phyloP scores from a whole-genome alignment of 2,888 invertebrate species.

The Serrognathus titanus region DNA sequence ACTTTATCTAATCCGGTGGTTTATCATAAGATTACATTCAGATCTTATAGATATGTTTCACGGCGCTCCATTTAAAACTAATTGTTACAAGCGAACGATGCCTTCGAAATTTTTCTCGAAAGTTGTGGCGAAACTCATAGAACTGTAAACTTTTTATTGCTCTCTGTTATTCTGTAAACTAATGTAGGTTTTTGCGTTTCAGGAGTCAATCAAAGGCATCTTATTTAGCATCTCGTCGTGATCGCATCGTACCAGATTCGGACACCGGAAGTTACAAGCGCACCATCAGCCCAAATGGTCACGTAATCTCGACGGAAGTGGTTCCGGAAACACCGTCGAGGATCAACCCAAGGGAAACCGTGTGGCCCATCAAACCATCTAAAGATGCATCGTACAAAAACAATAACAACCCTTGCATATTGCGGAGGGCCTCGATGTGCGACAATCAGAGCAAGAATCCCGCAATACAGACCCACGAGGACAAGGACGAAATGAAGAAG shows the following conservation, averaged over 20 bases:
- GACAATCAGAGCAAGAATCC: constrained; percentile 36
- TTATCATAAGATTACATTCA: no score
- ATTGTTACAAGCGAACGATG: no score
- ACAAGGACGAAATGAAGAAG: constrained; percentile 39
- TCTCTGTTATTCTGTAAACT: no score
- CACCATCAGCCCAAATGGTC: constrained; percentile 66
- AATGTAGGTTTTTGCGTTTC: neutral
- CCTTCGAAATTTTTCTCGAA: no score
- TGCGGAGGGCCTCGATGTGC: constrained; percentile 43
- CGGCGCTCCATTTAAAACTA: no score
- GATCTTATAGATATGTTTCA: no score
- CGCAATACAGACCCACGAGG: constrained; percentile 30
- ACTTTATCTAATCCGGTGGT: no score
- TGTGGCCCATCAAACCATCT: constrained; percentile 36
- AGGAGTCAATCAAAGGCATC: constrained; percentile 78
- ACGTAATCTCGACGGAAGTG: constrained; percentile 32
- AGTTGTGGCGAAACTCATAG: no score
- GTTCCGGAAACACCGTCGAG: constrained; percentile 31
- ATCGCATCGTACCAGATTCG: constrained; percentile 62
- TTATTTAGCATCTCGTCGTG: constrained; percentile 68
- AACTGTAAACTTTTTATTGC: no score
- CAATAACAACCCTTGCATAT: constrained; percentile 32
- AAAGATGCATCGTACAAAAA: constrained; percentile 27
- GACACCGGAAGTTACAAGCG: constrained; percentile 74
- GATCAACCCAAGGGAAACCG: constrained; percentile 35